phyloP scores from a whole-genome alignment of 2,888 invertebrate genomes.

The Lamellibrachia columna region DNA sequence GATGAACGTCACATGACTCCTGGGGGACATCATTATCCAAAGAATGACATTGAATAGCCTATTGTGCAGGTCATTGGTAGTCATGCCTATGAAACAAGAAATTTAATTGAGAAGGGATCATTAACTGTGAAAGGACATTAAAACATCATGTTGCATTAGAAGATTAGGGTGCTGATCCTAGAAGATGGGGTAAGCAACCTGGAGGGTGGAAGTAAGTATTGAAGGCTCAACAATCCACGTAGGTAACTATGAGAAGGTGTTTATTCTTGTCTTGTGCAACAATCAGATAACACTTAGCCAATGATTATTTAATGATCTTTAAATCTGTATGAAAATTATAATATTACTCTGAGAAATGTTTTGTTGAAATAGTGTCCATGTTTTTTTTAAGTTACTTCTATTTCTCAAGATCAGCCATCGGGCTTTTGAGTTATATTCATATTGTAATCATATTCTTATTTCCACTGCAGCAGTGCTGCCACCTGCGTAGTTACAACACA shows the following conservation, averaged over 20 bases:
- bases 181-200: neutral
- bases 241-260: neutral
- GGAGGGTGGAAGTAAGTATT: neutral
- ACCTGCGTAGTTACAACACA: neutral
- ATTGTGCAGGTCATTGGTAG: neutral
- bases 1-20: neutral
- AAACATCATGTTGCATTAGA: neutral
- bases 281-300: neutral
- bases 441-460: neutral
- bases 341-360: neutral
- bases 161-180: neutral
- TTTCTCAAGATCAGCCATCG: neutral
- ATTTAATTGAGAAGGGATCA: too few species aligned
- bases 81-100: neutral
- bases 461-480: neutral
- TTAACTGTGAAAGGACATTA: too few species aligned
- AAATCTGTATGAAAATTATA: neutral
- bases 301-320: neutral
- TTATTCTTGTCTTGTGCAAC: neutral
- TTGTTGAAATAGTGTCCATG: neutral
- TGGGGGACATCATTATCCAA: neutral
- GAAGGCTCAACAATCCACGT: neutral
- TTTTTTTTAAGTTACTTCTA: neutral
- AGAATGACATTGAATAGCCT: neutral
- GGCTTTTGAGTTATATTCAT: neutral